Conservation (phyloP, 1,140 invertebrate species). For the Idris sp. region DNA sequence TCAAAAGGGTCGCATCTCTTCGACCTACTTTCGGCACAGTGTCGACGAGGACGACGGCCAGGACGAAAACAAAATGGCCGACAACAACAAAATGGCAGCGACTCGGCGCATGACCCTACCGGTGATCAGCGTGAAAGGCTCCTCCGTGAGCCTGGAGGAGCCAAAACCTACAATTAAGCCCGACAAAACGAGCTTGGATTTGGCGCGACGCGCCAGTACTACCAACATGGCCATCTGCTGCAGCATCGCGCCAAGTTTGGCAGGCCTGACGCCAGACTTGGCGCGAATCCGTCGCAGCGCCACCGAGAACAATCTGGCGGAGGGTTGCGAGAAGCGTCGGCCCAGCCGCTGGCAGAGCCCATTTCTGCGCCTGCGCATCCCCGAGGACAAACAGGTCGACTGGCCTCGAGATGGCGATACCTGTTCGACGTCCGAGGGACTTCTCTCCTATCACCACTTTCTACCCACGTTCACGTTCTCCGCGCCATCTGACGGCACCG, state of each 20-base stretch:
- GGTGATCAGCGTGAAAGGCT: constrained; percentile 7
- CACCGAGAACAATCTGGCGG: constrained; percentile 54
- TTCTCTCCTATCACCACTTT: too few relatives aligned
- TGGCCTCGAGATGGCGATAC: constrained; percentile 15
- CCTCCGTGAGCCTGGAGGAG: constrained; percentile 22
- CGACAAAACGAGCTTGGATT: not conserved
- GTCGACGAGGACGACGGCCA: constrained; percentile 66
- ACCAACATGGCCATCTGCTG: constrained; percentile 71
- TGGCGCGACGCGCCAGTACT: constrained; percentile 62
- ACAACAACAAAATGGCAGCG: too few relatives aligned
- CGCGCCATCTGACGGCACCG: constrained; percentile 72
- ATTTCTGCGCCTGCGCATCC: constrained; percentile 76
- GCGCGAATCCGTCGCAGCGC: constrained; percentile 30
- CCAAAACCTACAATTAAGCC: too few relatives aligned
- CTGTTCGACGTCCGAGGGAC: constrained; percentile 76
- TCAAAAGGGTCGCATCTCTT: not conserved
- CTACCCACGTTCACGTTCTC: constrained; percentile 79
- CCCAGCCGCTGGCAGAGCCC: constrained; percentile 60
- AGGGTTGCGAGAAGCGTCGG: constrained; percentile 12
- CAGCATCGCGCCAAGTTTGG: constrained; percentile 71
- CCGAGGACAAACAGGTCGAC: constrained; percentile 38
- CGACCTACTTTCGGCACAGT: constrained; percentile 64
- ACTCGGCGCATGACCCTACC: constrained; percentile 29
- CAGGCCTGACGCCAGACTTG: constrained; percentile 64
- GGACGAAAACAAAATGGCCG: too few relatives aligned